Base-by-base conservation (phyloP, 1,140 invertebrate genomes). In the Armadillidium nasatum region DNA sequence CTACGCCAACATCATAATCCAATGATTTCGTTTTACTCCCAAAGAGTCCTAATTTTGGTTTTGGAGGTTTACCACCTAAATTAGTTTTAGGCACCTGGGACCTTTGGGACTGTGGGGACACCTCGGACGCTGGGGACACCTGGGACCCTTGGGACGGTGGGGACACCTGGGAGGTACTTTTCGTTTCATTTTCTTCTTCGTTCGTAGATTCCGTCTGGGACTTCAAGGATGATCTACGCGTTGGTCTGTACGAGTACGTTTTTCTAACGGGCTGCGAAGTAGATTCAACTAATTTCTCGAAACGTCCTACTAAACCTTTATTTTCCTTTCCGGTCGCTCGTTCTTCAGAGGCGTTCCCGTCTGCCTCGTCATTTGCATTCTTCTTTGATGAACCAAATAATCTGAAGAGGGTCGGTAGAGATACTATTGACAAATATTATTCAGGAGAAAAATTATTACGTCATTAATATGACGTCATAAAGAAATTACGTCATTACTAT, bases 261-360 rank as follows among this genome's bases (percentile, higher is more conserved):
- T 19, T 60, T 7, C 50, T 60, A 15, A 60, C 50, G 19, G 50
- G 50, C 19, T 60, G 50, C 19, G 50, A 15, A 3, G 50, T 19
- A 15, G 11, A 15, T 60, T 60, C 50, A 60, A 60, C 50, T 19
- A 60, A 60, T 60, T 60, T 60, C 50, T 60, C 50, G 50, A 60
- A 60, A 19, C 19, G 50, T 7, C 50, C 50, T 13, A 13, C 19
- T 60, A 60, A 60, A 3, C 50, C 19, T 60, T 19, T 60, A 1
- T 60, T 19, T 7, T 13, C 11, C 2, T 7, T 60, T 19, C 50
- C 11, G 1, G 50, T 60, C 50, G 50, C 50, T 60, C 50, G 50
- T 60, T 19, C 50, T 13, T 60, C 50, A 19, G 50, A 60, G 19
- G 11, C 19, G 3, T 60, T 19, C 19, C 19, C 50, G 19, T 3